Evolutionary conservation across 2,797 vertebrate species (phyloP), one percentile per base, ranked within the genome.

Genomic region (Rhinella marina): DNA sequence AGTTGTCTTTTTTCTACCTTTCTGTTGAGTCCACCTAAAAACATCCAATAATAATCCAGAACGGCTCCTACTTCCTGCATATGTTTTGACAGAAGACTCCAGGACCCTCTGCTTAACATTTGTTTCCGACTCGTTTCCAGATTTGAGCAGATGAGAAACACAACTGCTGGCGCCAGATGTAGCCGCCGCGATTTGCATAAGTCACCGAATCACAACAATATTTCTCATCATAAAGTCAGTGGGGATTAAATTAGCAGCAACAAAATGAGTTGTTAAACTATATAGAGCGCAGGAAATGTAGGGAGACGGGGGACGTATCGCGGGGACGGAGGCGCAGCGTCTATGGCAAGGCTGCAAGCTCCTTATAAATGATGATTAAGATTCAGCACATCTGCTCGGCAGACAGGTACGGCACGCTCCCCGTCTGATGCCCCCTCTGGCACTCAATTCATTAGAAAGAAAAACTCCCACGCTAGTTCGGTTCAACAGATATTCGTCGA

Each of bases 251-350:
- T 57, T 79, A 79, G 27, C 77, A 59, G 54, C 77, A 56, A 79
- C 54, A 79, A 79, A 79, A 79, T 59, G 77, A 79, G 77, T 79
- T 79, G 77, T 79, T 79, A 79, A 79, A 79, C 77, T 59, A 59
- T 79, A 59, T 59, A 79, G 77, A 79, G 77, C 7, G 77, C 25
- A 10, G 54, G 77, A 56, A 27, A 59, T 79, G 77, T 57, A 78
- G n/a, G 48, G 79, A 59, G 79, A 81, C 29, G 32, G 29, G 41
- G 23, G 50, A 50, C 7, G 75, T 27, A 79, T 79, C 1, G 52
- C 52, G n/a, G 27, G 75, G 77, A 56, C 54, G 21, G 16, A 17
- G 52, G 77, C n/a, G 25, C 23, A 48, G 41, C 41, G 41, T 66
- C 27, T 66, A 52, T 56, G 52, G 41, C 50, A 62, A 68, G 59